These are phyloP conservation scores for Drosophila gunungcola DNA, from an alignment of 1,140 invertebrate genomes.

Conservation along the genomic window DNA sequence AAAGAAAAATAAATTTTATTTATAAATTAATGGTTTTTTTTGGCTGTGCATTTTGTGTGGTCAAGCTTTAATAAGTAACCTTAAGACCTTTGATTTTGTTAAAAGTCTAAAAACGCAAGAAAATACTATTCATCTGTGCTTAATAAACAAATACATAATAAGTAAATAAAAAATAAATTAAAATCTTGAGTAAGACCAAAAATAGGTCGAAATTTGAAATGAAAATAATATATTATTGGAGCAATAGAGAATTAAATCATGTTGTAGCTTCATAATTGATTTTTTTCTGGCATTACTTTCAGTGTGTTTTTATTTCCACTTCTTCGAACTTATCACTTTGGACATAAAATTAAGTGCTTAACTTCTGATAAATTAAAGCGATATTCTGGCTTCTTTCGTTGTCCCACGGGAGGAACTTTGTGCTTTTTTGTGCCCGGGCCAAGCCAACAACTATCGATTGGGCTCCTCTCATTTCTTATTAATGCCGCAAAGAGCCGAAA, in stretches of 20 bases:
- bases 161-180: no score
- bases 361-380: not conserved
- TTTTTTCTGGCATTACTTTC: not conserved
- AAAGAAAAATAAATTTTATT: no score
- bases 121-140: no score
- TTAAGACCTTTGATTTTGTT: no score
- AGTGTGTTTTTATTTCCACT: not conserved
- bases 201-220: no score
- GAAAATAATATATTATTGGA: not conserved
- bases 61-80: no score
- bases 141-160: no score
- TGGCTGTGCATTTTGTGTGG: no score
- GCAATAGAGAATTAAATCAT: not conserved
- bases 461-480: slow-evolving; percentile 63
- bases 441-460: slow-evolving; percentile 32
- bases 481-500: slow-evolving; percentile 52
- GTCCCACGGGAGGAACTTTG: slow-evolving; percentile 1
- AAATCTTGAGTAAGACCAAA: no score
- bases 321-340: not conserved
- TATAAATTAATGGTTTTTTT: no score
- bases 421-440: not conserved
- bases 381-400: not conserved
- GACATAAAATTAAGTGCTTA: not conserved
- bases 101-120: no score
- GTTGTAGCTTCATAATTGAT: not conserved